phyloP scores from a whole-genome alignment of 2,797 vertebrate species.

The Gallinago nigripennis region DNA sequence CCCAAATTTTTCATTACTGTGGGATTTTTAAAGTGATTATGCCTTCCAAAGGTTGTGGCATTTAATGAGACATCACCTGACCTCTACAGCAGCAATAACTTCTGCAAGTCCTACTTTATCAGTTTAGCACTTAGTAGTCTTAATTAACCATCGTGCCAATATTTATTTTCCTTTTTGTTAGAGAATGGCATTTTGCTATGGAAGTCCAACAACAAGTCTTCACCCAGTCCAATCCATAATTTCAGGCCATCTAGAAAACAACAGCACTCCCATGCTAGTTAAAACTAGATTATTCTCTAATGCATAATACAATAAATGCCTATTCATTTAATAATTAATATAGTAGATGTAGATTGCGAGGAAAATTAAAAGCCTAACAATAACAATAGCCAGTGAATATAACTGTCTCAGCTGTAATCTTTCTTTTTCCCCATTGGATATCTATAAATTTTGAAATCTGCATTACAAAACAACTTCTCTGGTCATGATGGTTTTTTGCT shows the following conservation, averaged over 20 bases:
- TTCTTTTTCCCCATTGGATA: not conserved
- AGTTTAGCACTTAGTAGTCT: not conserved
- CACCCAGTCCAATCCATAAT: not conserved
- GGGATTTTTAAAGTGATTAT: not conserved
- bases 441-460: not conserved
- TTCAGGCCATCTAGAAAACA: not conserved
- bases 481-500: not conserved
- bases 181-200: not conserved
- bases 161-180: constrained; percentile 11
- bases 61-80: not conserved
- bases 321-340: constrained; percentile 32
- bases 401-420: not conserved
- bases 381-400: not conserved
- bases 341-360: not conserved
- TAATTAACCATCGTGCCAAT: not conserved
- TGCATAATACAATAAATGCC: not conserved
- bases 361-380: constrained; percentile 34
- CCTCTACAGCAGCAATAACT: not conserved
- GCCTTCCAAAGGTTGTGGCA: not conserved
- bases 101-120: not conserved
- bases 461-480: not conserved
- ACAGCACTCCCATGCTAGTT: not conserved
- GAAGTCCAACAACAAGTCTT: not conserved
- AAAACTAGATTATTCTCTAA: constrained; percentile 3
- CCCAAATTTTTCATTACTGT: not conserved